These are phyloP conservation scores for Decapterus maruadsi DNA, from an alignment of 2,797 vertebrate genomes.

Conservation along the genomic window DNA sequence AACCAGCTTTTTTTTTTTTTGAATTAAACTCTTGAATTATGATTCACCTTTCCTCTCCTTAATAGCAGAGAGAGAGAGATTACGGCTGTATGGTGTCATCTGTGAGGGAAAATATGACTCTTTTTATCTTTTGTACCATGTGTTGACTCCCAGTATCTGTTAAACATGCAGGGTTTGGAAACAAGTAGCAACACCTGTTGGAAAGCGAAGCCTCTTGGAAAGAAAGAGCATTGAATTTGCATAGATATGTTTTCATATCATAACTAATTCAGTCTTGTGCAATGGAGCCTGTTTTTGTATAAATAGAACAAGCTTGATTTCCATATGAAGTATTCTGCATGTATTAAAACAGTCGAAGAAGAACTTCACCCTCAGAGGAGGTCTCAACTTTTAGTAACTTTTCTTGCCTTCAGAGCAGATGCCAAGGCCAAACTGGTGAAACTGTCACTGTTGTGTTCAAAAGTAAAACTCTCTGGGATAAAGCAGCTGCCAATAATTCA, in stretches of 20 bases:
- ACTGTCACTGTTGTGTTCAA: slow-evolving; percentile 17
- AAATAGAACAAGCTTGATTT: slow-evolving; percentile 16
- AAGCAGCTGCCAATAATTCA: background rate
- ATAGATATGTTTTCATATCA: slow-evolving; percentile 9
- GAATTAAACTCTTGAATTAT: slow-evolving; percentile 52
- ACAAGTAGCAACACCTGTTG: background rate
- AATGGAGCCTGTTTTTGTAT: slow-evolving; percentile 1
- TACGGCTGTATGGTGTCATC: slow-evolving; percentile 29
- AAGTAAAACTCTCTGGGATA: slow-evolving; percentile 24
- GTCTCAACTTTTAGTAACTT: slow-evolving; percentile 19
- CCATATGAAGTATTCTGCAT: background rate
- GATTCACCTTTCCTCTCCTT: slow-evolving; percentile 40
- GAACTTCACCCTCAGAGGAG: background rate
- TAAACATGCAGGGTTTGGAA: background rate
- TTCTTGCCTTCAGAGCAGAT: slow-evolving; percentile 4
- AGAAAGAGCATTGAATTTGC: slow-evolving; percentile 12
- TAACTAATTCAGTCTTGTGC: slow-evolving; percentile 11
- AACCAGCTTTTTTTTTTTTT: slow-evolving; percentile 16
- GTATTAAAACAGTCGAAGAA: slow-evolving; percentile 6
- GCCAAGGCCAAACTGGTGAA: slow-evolving; percentile 31
- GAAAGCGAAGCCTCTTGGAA: background rate
- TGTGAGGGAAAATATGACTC: slow-evolving; percentile 26
- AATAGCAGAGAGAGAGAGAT: slow-evolving; percentile 32
- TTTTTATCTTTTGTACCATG: background rate
- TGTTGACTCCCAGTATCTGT: background rate